Conservation (phyloP, 1,140 invertebrate genomes). For the Hetaerina americana region DNA sequence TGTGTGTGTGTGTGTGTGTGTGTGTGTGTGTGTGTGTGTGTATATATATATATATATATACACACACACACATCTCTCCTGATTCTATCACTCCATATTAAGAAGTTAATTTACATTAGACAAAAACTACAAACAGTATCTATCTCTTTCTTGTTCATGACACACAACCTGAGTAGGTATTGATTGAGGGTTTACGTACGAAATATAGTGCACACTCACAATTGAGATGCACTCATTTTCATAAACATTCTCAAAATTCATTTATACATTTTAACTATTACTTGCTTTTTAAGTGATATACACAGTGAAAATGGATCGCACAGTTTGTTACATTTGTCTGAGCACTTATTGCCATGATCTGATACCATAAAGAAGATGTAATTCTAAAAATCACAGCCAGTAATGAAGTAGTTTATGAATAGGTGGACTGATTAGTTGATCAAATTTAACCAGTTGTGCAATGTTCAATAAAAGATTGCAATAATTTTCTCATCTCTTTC, state of each 20-base stretch:
- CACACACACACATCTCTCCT: neutral
- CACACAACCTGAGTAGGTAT: neutral
- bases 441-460: no score
- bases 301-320: neutral
- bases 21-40: no score
- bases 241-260: neutral
- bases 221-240: neutral
- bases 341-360: neutral
- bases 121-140: neutral
- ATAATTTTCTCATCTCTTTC: no score
- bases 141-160: neutral
- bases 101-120: neutral
- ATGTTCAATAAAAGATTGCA: no score
- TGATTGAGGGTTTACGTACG: neutral
- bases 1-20: no score
- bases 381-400: neutral
- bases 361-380: neutral
- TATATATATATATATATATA: no score
- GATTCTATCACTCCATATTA: neutral
- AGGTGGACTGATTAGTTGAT: neutral
- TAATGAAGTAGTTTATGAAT: neutral
- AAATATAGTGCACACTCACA: neutral
- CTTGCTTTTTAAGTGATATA: neutral
- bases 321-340: neutral
- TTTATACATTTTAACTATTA: neutral